These are phyloP conservation scores for Mactromeris polynyma DNA, from an alignment of 2,888 invertebrate genomes.

Conservation along the genomic window DNA sequence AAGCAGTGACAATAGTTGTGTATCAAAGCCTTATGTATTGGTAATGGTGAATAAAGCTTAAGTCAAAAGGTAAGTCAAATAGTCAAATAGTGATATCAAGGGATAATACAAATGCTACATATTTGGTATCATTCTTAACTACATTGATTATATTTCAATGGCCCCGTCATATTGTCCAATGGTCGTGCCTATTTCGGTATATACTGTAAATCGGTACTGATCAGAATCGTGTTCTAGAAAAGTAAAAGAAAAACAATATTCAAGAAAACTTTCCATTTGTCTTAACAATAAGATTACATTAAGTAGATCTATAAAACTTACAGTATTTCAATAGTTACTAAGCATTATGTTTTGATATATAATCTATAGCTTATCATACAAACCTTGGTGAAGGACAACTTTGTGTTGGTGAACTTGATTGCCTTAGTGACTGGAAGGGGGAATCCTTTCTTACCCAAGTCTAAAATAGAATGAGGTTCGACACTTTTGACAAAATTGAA, in stretches of 20 bases:
- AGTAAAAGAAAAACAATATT: background rate
- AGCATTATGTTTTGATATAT: no score
- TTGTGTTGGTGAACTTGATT: constrained; percentile 27
- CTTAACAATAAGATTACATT: no score
- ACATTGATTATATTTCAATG: constrained; percentile 11
- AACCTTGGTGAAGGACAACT: constrained; percentile 26
- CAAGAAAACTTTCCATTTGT: no score
- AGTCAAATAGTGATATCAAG: no score
- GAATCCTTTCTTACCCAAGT: constrained; percentile 36
- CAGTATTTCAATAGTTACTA: no score
- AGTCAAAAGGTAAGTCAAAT: no score
- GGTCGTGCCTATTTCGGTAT: background rate
- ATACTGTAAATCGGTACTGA: constrained; percentile 36
- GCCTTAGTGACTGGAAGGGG: constrained; percentile 33
- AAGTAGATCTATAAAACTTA: no score
- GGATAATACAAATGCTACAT: no score
- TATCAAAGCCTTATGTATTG: no score
- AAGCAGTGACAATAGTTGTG: no score
- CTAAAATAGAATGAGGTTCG: constrained; percentile 1
- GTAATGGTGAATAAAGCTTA: no score
- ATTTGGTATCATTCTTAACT: background rate
- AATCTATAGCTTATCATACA: background rate
- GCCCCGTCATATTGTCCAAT: constrained; percentile 1
- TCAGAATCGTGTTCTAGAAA: constrained; percentile 31
- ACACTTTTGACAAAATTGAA: no score